Percentiles rank a stretch among this genome's conserved stretches.
These are phyloP conservation scores for Numida meleagris DNA, from an alignment of 2,113 vertebrate genomes.

Conservation along the genomic window DNA sequence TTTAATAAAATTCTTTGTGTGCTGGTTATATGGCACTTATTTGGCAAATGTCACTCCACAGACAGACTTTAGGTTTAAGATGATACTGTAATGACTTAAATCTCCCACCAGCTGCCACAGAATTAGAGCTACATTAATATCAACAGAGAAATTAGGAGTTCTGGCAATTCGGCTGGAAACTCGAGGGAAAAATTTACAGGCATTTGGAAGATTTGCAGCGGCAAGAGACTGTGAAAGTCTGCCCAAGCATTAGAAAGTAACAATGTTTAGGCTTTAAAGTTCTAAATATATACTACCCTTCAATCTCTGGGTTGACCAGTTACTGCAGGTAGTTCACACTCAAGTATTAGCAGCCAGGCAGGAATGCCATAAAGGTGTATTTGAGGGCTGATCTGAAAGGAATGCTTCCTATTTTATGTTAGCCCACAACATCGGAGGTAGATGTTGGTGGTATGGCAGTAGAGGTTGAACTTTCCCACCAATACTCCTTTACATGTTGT, in stretches of 20 bases:
- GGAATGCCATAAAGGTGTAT: neutral
- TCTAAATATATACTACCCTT: neutral
- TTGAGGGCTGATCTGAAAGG: neutral
- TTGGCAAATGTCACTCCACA: slow-evolving; percentile 55
- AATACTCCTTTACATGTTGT: neutral
- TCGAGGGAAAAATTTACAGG: neutral
- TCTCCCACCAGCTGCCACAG: slow-evolving; percentile 46
- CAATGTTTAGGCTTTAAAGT: neutral
- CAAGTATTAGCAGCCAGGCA: neutral
- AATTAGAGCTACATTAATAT: slow-evolving; percentile 42
- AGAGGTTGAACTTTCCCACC: neutral
- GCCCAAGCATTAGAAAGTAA: neutral
- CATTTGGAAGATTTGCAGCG: neutral
- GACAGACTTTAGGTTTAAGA: slow-evolving; percentile 50
- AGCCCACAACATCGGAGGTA: neutral
- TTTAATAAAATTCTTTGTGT: slow-evolving; percentile 57
- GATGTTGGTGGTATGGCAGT: too few relatives aligned
- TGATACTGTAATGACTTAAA: slow-evolving; percentile 30
- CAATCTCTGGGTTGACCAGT: neutral
- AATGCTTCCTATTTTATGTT: neutral
- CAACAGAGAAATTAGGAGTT: neutral
- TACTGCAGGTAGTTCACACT: neutral
- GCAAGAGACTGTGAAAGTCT: neutral
- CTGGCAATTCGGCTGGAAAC: neutral
- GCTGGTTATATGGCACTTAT: slow-evolving; percentile 48